These are phyloP conservation scores for Pitta sordida DNA, from an alignment of 2,113 vertebrate species.

Conservation along the genomic window DNA sequence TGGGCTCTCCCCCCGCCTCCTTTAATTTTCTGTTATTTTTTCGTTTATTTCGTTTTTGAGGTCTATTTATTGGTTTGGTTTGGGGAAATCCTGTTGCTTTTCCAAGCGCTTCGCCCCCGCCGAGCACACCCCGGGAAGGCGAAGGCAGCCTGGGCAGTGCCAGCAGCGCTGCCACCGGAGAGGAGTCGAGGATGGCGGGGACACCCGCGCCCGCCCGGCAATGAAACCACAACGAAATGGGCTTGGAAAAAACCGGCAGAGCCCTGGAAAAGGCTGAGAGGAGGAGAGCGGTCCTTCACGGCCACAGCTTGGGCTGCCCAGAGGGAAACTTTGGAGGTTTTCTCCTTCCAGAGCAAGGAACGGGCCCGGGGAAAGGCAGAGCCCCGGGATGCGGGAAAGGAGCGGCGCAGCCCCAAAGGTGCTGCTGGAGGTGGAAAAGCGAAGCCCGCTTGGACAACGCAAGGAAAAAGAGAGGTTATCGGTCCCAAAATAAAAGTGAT, in stretches of 20 bases:
- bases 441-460: neutral
- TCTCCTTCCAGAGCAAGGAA: neutral
- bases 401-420: neutral
- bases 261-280: neutral
- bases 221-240: neutral
- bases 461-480: neutral
- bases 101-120: neutral
- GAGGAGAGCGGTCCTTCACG: accelerated
- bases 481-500: neutral
- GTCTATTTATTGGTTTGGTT: neutral
- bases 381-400: neutral
- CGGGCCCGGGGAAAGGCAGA: neutral
- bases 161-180: neutral
- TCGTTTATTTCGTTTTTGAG: neutral
- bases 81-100: neutral
- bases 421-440: neutral
- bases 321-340: neutral
- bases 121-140: neutral
- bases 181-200: neutral
- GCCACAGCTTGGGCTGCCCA: neutral
- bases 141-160: neutral
- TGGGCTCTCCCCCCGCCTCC: neutral
- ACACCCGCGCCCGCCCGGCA: neutral
- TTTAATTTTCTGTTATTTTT: neutral
- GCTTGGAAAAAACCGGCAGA: accelerated